phyloP scores from a whole-genome alignment of 1,140 invertebrate species.

The Aphidius ervi region DNA sequence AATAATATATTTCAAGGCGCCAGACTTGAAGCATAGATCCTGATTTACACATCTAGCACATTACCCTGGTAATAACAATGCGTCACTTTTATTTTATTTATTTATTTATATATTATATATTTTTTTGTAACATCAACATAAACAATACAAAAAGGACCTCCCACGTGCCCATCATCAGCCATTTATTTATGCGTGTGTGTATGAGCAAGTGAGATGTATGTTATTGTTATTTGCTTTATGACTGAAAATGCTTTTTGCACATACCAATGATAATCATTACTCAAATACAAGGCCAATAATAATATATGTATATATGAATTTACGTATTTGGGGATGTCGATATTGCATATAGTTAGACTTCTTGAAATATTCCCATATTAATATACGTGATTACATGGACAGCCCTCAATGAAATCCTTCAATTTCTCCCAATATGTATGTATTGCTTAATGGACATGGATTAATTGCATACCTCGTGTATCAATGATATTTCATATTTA shows the following conservation, averaged over 20 bases:
- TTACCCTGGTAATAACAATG: constrained; percentile 40
- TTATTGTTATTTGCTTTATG: neutral
- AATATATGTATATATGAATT: too few relatives aligned
- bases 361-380: too few relatives aligned
- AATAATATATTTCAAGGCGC: constrained; percentile 40
- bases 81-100: constrained; percentile 37
- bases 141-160: constrained; percentile 40
- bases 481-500: constrained; percentile 3
- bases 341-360: too few relatives aligned
- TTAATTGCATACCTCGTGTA: constrained; percentile 13
- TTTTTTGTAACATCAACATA: constrained; percentile 32
- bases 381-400: too few relatives aligned
- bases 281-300: too few relatives aligned
- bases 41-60: constrained; percentile 45
- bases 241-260: neutral
- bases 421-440: neutral
- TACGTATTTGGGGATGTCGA: too few relatives aligned
- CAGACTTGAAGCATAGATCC: constrained; percentile 35
- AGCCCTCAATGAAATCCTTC: too few relatives aligned
- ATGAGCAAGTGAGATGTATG: too few relatives aligned
- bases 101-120: too few relatives aligned
- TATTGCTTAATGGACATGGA: neutral
- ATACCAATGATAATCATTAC: too few relatives aligned
- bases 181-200: too few relatives aligned
- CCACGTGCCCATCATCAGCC: constrained; percentile 24